Conservation (phyloP, 2,797 vertebrate species). For the Coregonus ussuriensis region DNA sequence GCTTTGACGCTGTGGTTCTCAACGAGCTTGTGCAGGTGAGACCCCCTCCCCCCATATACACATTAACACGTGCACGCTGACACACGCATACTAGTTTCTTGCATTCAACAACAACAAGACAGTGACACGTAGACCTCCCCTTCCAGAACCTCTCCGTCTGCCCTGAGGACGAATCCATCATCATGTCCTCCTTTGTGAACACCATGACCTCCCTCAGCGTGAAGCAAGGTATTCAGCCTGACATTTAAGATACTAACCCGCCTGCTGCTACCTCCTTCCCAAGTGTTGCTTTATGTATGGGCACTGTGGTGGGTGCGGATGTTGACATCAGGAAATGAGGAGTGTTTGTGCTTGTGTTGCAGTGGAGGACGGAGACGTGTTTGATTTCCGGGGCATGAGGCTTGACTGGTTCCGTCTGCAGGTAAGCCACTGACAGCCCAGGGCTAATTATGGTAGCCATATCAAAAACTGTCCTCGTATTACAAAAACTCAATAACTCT, state of each 20-base stretch:
- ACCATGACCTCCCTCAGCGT: constrained; percentile 98
- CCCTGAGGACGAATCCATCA: constrained; percentile 98
- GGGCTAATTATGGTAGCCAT: background rate
- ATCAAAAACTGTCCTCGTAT: background rate
- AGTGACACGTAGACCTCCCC: background rate
- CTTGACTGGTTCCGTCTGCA: constrained; percentile 99
- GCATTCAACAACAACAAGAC: background rate
- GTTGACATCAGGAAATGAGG: background rate
- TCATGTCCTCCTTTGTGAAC: constrained; percentile 99
- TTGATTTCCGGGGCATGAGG: constrained; percentile 98
- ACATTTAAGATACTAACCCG: background rate
- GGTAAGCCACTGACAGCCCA: constrained; percentile 72
- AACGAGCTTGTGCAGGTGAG: constrained; percentile 97
- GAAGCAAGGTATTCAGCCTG: constrained; percentile 85
- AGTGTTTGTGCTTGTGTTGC: constrained; percentile 38
- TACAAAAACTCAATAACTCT: too few relatives aligned
- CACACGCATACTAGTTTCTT: background rate
- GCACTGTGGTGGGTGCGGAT: background rate
- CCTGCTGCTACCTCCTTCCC: background rate
- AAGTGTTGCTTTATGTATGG: background rate
- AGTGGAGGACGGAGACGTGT: constrained; percentile 99
- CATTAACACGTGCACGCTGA: background rate
- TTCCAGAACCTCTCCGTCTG: constrained; percentile 95
- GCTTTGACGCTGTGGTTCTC: constrained; percentile 96
- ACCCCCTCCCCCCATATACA: background rate